Base-by-base conservation (phyloP, 1,140 invertebrate species). In the Hypsibius dujardini region DNA sequence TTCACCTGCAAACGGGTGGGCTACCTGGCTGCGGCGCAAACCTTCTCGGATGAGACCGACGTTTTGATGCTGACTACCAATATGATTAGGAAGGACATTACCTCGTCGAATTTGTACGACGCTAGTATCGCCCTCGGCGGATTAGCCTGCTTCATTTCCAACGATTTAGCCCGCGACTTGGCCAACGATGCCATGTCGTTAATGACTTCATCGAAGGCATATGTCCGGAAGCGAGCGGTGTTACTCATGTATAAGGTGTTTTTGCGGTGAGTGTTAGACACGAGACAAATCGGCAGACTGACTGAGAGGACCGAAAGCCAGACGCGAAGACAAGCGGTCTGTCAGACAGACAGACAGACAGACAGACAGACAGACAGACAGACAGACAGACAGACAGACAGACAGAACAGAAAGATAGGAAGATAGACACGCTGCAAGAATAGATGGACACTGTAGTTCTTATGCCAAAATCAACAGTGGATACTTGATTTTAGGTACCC, bases 131-230 rank as follows among this genome's bases (percentile, higher is more conserved):
- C 96, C 40, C 81, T 99, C 42, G 94, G 89, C 77, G 95, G 94
- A 1, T 81, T 99, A 1, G 88, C 95, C 74, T 99, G 95, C 81
- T 99, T 98, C 79, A 92, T 98, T 75, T 96, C 91, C 74, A 84
- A 88, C 72, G 95, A 99, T 82, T 82, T 99, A 75, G 93, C 95
- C 42, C 83, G 92, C 75, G 95, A 98, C 84, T 83, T 99, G 75
- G 92, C 93, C 28, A 95, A 98, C 82, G 96, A 99, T 82, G 93
- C 99, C 76, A 92, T 98, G 88, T 97, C 92, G 75, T 81, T 99
- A 80, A 90, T 94, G 81, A 84, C 84, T 75, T 47, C 46, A 28
- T 28, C 28, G 28, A 28, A 28, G 28, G 28, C 28, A 28, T 99
- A 99, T 81, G 84, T 99, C 74, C 84, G 96, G 73, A 99, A 99